These are phyloP conservation scores for Parnassius mnemosyne DNA, from an alignment of 2,888 invertebrate genomes.

Conservation along the genomic window DNA sequence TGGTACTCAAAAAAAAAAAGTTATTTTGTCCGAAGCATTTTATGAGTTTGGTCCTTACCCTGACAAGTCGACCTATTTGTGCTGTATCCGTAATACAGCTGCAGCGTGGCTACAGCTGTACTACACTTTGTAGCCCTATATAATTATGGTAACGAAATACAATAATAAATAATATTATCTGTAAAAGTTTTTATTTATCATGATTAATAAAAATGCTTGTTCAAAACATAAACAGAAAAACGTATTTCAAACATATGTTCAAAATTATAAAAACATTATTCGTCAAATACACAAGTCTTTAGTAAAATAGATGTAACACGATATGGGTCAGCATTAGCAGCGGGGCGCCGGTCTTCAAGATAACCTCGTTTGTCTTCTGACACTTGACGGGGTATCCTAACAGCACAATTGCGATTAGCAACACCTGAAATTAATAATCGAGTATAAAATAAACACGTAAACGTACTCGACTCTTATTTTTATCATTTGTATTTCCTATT, in stretches of 20 bases:
- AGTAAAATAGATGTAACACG: conserved; percentile 89
- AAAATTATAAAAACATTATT: conserved; percentile 61
- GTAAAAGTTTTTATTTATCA: neutral
- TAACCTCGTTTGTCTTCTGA: conserved; percentile 96
- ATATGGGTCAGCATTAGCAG: conserved; percentile 96
- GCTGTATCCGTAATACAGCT: too few species aligned
- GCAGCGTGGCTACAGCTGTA: too few species aligned
- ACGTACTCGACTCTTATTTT: too few species aligned
- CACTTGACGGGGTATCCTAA: conserved; percentile 95
- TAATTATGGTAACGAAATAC: too few species aligned
- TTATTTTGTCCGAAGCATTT: too few species aligned
- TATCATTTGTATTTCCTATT: too few species aligned
- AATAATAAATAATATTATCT: neutral
- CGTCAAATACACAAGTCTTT: conserved; percentile 89
- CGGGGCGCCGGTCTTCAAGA: conserved; percentile 95
- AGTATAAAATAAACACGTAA: too few species aligned
- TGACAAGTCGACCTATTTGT: too few species aligned
- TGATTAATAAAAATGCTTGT: neutral
- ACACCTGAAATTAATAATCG: conserved; percentile 81
- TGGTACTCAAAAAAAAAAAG: too few species aligned
- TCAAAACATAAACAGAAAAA: neutral
- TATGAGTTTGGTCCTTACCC: too few species aligned
- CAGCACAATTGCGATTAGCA: conserved; percentile 94
- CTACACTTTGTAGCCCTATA: too few species aligned
- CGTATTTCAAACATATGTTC: neutral